Evolutionary conservation across 2,113 vertebrate genomes (phyloP), one percentile per base, ranked within the genome.

Genomic region (Herpailurus yagouaroundi): DNA sequence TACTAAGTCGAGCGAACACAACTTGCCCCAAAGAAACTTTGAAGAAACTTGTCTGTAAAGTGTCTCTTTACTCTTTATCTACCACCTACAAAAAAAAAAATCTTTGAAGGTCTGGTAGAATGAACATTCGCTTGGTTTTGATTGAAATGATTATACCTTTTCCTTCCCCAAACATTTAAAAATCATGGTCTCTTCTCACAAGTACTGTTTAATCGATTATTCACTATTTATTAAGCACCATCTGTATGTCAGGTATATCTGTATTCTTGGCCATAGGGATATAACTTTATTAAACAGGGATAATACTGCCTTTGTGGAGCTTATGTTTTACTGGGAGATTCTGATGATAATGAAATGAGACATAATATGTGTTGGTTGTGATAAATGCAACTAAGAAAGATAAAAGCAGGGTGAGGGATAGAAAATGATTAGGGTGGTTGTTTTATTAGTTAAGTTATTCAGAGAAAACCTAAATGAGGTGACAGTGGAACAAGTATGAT

Each of bases 141-240:
- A 76, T 87, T 71, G 41, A 86, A 92, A n/a, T 86, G 27, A 45
- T n/a, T 68, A 13, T 90, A 55, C 21, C 33, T 91, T 93, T 93
- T 80, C 19, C 91, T 93, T 94, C 25, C 89, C 77, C 33, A 66
- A 50, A 52, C 16, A 79, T 89, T 92, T 85, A 64, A 91, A 95
- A 85, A 36, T 60, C 29, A 2, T 92, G 13, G 33, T 90, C 29
- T 81, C 63, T 38, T 45, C n/a, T 95, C 33, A 86, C 31, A 95
- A 80, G 13, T 69, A 71, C 16, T 64, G 19, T 89, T 88, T 85
- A 29, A 60, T 93, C 12, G 25, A 2, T 94, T 21, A 79, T 74
- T 92, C 52, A 31, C 50, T 93, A 38, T 84, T 50, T 85, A 19
- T 74, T 89, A 94, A 96, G 55, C 13, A 83, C 31, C 19, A 27